Conservation (phyloP, 2,797 vertebrate genomes). For the Gorsachius magnificus region DNA sequence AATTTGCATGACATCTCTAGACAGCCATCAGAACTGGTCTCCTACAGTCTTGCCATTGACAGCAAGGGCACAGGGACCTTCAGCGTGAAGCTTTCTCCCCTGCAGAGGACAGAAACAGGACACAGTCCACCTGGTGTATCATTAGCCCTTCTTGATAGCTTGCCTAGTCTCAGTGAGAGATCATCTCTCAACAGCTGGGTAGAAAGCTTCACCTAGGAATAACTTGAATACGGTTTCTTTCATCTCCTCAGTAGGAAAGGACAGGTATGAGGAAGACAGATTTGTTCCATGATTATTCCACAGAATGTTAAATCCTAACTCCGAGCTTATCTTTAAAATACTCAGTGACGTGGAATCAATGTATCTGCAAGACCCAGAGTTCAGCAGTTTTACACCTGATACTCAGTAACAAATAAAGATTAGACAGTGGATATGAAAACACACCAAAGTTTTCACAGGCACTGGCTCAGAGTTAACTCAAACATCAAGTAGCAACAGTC, state of each 20-base stretch:
- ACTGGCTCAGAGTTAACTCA: background rate
- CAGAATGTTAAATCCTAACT: background rate
- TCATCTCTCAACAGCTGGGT: background rate
- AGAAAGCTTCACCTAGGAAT: background rate
- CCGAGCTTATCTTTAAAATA: background rate
- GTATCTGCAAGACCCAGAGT: background rate
- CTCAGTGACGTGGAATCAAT: rapidly evolving
- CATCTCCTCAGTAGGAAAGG: background rate
- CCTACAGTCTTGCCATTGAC: background rate
- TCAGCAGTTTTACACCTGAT: background rate
- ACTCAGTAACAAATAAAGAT: background rate
- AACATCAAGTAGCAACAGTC: background rate
- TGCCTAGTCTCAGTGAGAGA: background rate
- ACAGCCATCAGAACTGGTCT: background rate
- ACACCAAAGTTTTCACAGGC: background rate
- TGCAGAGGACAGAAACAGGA: background rate
- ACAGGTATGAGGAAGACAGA: background rate
- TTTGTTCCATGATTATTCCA: background rate
- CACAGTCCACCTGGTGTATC: rapidly evolving
- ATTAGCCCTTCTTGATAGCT: background rate
- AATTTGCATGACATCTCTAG: background rate
- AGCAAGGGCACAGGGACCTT: background rate
- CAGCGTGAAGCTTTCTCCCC: background rate
- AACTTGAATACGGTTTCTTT: background rate
- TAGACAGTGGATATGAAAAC: rapidly evolving